Evolutionary conservation across 2,888 invertebrate species (phyloP), one percentile per base, ranked within the genome.

Genomic region (Diplolepis rosae): DNA sequence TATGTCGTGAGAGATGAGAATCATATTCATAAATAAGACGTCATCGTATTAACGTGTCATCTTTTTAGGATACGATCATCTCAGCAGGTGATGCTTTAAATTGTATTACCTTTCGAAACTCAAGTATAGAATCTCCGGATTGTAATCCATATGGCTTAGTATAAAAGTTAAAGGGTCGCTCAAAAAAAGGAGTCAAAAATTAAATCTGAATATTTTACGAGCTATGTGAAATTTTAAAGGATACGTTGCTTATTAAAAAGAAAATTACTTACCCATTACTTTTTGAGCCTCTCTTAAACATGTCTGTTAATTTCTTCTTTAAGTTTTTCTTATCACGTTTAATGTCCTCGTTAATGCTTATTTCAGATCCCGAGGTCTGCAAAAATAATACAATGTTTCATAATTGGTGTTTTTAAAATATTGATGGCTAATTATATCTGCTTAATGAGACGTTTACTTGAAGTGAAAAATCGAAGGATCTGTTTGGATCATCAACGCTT

Each of bases 301-400:
- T 95, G 76, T 94, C 95, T 0, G 95, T 94, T 51, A 96, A 90
- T 74, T 95, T 92, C 69, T 94, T 95, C 83, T 95, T 94, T 78
- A 96, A 90, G 89, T 95, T 94, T 82, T 93, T 93, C 89, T 94
- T 95, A 70, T 88, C 88, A 56, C 78, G 80, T 69, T 82, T 87
- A 70, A 77, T 76, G 18, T 88, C 88, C 61, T 61, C 61, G 32
- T 82, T 82, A 65, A 88, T 82, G 72, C 88, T 88, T 24, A 84
- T 83, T 72, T 88, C 88, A 1, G 89, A 88, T 30, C 88, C 88
- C 18, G 87, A 88, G 68, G 87, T 87, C 88, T 88, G 71, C 13
- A 72, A 69, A 15, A 39, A 54, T 2, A 18, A 15, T 15, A 48
- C 65, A 66, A 30, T 66, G 11, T 28, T 66, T 13, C 28, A 9